Base-by-base conservation (phyloP, 2,797 vertebrate species). In the Otolemur crassicaudatus region DNA sequence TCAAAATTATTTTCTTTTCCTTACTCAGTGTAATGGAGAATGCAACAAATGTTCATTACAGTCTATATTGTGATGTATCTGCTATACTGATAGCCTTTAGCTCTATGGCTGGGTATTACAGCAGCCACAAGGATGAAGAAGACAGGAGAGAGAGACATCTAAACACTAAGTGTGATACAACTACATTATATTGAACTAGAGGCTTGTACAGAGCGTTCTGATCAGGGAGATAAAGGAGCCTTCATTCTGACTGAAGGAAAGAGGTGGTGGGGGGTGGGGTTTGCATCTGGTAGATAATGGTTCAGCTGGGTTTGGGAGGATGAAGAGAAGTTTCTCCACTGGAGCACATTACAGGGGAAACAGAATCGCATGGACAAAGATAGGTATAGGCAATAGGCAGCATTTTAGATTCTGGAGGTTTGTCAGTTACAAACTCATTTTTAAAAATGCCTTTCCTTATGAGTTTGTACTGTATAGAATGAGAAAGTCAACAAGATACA, bases 231-330 rank as follows among this genome's bases (percentile, higher is more conserved):
- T 6, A 22, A 77, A 31, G 22, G 23, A 63, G 5, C 10, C 76
- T 56, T 22, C 46, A 73, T 49, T 72, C 43, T 34, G 27, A 4
- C 16, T 75, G 34, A 56, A 60, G 43, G 58, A 29, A 88, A 84
- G 53, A 70, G 9, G 25, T 20, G n/a, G 14, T 53, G 3, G 11
- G 12, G 8, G 2, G 10, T 4, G 40, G 29, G 0, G 61, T 1
- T 14, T 13, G 63, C 0, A 49, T 3, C 31, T 69, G 81, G 67
- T 20, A 29, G 46, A 19, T 82, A 20, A 88, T 8, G 1, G 23
- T 14, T 43, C 8, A 69, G 9, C 61, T 91, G 37, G 31, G 56
- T 86, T 95, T 89, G 87, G 69, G 89, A 94, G 61, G 56, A 84
- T 27, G 25, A 53, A 43, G 1, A 70, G n/a, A 81, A 70, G 16